Conservation (phyloP, 1,140 invertebrate species). For the Leptonema lineaticorne region DNA sequence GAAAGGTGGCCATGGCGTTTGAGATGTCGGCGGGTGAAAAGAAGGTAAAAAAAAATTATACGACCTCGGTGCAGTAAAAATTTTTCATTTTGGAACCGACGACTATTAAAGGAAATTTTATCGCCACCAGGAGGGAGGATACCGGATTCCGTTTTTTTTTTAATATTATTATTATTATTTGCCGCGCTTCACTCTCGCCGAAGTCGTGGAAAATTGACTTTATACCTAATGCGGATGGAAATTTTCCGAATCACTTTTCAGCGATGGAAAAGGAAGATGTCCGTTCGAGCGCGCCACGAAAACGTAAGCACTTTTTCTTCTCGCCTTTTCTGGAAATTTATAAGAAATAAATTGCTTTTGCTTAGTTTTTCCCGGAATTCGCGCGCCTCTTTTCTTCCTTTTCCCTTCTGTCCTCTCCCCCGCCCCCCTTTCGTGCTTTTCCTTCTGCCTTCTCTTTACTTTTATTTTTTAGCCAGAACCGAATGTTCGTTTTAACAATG, state of each 20-base stretch:
- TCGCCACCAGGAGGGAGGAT: neutral
- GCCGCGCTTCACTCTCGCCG: neutral
- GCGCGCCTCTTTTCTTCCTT: no score
- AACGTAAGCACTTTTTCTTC: neutral
- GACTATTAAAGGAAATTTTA: slow-evolving; percentile 19
- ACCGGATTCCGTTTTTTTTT: neutral
- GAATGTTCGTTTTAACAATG: slow-evolving; percentile 17
- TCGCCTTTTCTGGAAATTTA: neutral
- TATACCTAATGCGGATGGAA: neutral
- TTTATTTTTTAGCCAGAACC: no score
- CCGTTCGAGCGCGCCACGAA: neutral
- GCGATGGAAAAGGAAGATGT: neutral
- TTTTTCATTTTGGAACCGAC: slow-evolving; percentile 12
- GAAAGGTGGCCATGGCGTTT: no score
- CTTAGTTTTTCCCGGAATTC: slow-evolving; percentile 1
- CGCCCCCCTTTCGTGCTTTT: no score
- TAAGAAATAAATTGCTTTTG: slow-evolving; percentile 17
- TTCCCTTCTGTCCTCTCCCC: neutral
- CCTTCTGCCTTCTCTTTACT: no score
- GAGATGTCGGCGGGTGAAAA: no score
- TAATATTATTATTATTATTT: neutral
- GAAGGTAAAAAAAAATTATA: neutral
- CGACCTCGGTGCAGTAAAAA: neutral
- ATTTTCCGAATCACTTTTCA: neutral
- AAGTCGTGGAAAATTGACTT: neutral